Evolutionary conservation across 2,888 invertebrate genomes (phyloP).

Genomic region (Cryptus armator): DNA sequence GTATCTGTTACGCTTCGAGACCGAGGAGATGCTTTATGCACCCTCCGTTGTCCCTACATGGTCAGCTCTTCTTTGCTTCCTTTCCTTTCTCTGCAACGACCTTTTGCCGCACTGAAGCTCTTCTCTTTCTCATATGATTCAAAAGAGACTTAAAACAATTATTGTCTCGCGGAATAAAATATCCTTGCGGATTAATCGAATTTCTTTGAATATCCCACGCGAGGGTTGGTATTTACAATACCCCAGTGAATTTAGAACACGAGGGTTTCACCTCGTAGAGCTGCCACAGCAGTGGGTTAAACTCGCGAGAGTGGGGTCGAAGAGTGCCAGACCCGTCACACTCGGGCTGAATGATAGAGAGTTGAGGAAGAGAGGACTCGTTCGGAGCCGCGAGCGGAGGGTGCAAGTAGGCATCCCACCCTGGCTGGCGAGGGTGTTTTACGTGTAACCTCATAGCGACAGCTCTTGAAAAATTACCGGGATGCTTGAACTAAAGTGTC

Average conservation of each 20-base stretch:
- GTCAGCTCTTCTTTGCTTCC: constrained; percentile 20
- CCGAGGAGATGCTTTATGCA: constrained; percentile 72
- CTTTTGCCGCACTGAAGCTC: constrained; percentile 23
- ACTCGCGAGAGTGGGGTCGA: constrained; percentile 61
- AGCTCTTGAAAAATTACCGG: constrained; percentile 76
- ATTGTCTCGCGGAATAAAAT: background rate
- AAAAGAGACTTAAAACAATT: constrained; percentile 4
- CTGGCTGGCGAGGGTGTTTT: constrained; percentile 60
- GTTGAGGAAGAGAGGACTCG: constrained; percentile 57
- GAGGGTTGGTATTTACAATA: constrained; percentile 39
- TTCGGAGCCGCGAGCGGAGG: constrained; percentile 30
- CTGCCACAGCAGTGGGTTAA: constrained; percentile 67
- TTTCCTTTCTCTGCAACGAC: constrained; percentile 45
- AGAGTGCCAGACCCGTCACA: constrained; percentile 67
- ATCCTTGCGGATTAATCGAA: constrained; percentile 10
- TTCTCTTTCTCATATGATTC: constrained; percentile 1
- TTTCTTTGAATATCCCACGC: constrained; percentile 11
- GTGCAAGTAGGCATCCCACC: constrained; percentile 47
- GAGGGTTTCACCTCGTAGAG: constrained; percentile 45
- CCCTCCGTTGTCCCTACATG: constrained; percentile 55
- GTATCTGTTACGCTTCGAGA: constrained; percentile 78
- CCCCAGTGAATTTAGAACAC: constrained; percentile 61
- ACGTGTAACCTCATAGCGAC: constrained; percentile 76
- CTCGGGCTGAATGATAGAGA: constrained; percentile 67
- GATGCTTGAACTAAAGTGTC: constrained; percentile 77